phyloP scores from a whole-genome alignment of 2,888 invertebrate species.

The Geotrupes spiniger region DNA sequence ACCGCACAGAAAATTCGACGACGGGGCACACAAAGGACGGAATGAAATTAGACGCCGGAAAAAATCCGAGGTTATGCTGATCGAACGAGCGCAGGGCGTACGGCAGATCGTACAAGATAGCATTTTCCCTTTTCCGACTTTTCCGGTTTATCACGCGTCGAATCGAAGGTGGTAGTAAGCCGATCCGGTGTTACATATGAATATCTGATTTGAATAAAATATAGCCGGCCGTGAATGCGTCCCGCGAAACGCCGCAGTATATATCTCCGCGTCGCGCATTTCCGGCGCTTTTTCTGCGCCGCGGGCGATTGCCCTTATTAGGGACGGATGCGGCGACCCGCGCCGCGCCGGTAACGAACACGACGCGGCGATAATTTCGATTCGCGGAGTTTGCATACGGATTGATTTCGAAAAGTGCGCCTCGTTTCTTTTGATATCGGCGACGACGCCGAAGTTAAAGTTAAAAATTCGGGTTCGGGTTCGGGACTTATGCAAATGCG shows the following conservation, averaged over 20 bases:
- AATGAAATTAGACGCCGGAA: not conserved
- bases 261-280: constrained; percentile 14
- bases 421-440: too few relatives aligned
- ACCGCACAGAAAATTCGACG: too few relatives aligned
- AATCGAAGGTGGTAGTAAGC: constrained; percentile 27
- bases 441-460: too few relatives aligned
- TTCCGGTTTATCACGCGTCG: constrained; percentile 27
- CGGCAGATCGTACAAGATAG: constrained; percentile 9
- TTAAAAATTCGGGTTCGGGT: too few relatives aligned
- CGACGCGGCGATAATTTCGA: too few relatives aligned
- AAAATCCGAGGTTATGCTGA: not conserved
- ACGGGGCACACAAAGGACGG: too few relatives aligned
- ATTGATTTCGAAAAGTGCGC: too few relatives aligned
- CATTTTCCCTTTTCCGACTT: constrained; percentile 22
- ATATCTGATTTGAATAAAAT: constrained; percentile 36
- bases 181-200: constrained; percentile 31
- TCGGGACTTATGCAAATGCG: too few relatives aligned
- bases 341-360: too few relatives aligned
- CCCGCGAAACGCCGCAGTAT: constrained; percentile 11
- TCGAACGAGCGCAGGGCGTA: not conserved
- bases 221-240: constrained; percentile 25
- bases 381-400: too few relatives aligned
- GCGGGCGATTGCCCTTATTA: too few relatives aligned
- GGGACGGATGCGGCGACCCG: too few relatives aligned
- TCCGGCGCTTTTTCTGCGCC: not conserved